Evolutionary conservation across 2,113 vertebrate species (phyloP), one percentile per base, ranked within the genome.

Genomic region (Psittacus erithacus): DNA sequence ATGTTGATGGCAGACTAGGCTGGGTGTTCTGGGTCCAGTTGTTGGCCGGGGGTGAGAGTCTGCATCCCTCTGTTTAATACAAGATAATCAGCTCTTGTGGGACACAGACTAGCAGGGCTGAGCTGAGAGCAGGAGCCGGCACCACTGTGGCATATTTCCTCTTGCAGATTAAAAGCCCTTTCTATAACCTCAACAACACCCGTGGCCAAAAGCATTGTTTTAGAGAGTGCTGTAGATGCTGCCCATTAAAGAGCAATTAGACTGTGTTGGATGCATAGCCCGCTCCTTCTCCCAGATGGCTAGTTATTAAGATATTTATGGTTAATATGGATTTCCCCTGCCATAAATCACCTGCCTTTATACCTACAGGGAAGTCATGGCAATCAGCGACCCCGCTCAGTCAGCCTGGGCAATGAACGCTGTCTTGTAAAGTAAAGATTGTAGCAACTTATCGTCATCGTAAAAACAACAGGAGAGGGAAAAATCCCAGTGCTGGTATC

Each of bases 301-400:
- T 92, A 86, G 80, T 96, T 96, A 95, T 94, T 93, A 69, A 92
- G 96, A 94, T 96, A 96, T 96, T 97, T 96, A 93, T 88, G 86
- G 96, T 86, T 96, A 94, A 93, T 94, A 96, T 87, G 86, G 93
- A 96, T 96, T 97, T 96, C 93, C 96, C 80, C 57, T 62, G 65
- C 80, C 80, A 79, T 97, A 96, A 97, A 95, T 96, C 96, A 96
- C 65, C 5, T 0, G 73, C 60, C 7, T 94, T 94, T 86, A n/a
- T 97, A 96, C 96, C 95, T 97, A 93, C 90, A 35, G 93, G 93
- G 92, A 93, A 96, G 95, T 69, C 90, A 38, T 3, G 55, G 93
- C 90, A 94, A 95, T 93, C 95, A 92, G 90, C 2, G 43, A 96
- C 88, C 95, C 85, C 0, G 8, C 84, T 90, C 68, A 27, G 71